phyloP scores from a whole-genome alignment of 2,797 vertebrate genomes.

The Brachyrhaphis roseni region DNA sequence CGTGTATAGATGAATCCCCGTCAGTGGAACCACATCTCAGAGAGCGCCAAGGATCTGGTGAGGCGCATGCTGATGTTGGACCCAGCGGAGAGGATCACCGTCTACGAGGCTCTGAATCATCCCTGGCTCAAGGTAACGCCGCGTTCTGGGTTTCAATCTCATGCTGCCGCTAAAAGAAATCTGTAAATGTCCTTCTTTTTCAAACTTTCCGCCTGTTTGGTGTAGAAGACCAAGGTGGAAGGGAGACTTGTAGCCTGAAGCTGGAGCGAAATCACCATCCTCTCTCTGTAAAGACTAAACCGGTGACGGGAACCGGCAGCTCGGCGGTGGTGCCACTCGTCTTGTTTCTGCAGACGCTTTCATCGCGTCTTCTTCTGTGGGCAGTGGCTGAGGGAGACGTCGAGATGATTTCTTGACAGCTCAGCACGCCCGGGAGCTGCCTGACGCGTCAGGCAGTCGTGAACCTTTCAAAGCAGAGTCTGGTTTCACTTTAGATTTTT shows the following conservation, averaged over 20 bases:
- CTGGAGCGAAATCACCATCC: neutral
- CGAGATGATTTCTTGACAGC: slow-evolving; percentile 22
- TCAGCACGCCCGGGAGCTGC: slow-evolving; percentile 7
- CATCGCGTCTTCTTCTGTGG: slow-evolving; percentile 21
- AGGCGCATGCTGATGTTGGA: slow-evolving; percentile 99
- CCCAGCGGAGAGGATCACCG: slow-evolving; percentile 98
- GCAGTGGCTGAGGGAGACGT: slow-evolving; percentile 23
- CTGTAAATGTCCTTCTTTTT: neutral
- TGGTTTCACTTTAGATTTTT: neutral
- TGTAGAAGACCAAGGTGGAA: neutral
- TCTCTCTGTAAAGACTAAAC: neutral
- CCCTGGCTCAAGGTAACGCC: slow-evolving; percentile 93
- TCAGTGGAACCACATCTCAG: slow-evolving; percentile 98
- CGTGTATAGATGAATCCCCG: slow-evolving; percentile 92
- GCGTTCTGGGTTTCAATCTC: neutral
- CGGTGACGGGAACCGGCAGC: slow-evolving; percentile 6
- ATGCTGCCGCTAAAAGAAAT: neutral
- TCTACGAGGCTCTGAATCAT: slow-evolving; percentile 98
- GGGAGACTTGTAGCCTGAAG: slow-evolving; percentile 2
- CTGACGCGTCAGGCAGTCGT: slow-evolving; percentile 10
- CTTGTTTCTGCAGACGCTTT: slow-evolving; percentile 23
- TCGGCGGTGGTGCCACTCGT: neutral
- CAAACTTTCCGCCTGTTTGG: slow-evolving; percentile 21
- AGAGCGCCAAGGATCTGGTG: slow-evolving; percentile 98
- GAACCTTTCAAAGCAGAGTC: neutral